phyloP scores from a whole-genome alignment of 2,888 invertebrate species.

The Polyommatus icarus region DNA sequence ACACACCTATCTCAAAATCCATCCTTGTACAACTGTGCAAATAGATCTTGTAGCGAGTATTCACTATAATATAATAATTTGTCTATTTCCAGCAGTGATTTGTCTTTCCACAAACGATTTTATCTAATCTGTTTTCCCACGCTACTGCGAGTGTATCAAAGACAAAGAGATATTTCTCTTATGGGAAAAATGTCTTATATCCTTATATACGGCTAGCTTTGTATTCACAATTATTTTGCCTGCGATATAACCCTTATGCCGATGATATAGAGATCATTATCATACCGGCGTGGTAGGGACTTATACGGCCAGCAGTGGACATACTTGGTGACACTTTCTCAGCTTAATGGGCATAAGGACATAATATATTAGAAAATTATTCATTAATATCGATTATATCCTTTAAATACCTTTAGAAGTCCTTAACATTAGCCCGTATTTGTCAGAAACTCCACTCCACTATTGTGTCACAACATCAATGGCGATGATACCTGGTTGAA shows the following conservation, averaged over 20 bases:
- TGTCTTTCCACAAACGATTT: not conserved
- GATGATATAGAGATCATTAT: too few species aligned
- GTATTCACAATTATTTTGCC: not conserved
- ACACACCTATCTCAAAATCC: too few species aligned
- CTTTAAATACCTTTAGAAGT: not conserved
- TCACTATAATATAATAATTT: not conserved
- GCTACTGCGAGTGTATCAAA: slow-evolving; percentile 1
- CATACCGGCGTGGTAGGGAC: not conserved
- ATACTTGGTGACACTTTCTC: slow-evolving; percentile 2
- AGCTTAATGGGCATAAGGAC: not conserved
- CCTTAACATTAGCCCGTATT: too few species aligned
- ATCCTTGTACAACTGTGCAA: too few species aligned
- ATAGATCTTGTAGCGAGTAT: not conserved
- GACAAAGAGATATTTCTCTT: slow-evolving; percentile 22
- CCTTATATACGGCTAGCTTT: slow-evolving; percentile 2
- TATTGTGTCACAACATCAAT: too few species aligned
- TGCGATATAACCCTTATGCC: too few species aligned
- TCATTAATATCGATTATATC: not conserved
- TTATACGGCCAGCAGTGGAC: not conserved
- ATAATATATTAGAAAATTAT: not conserved
- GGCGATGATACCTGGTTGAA: too few species aligned
- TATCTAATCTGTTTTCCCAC: slow-evolving; percentile 15
- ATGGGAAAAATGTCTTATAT: slow-evolving; percentile 31
- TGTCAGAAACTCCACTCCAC: too few species aligned
- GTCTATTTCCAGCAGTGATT: slow-evolving; percentile 5